Conservation (phyloP, 1,140 invertebrate species). For the Zaprionus kolodkinae region DNA sequence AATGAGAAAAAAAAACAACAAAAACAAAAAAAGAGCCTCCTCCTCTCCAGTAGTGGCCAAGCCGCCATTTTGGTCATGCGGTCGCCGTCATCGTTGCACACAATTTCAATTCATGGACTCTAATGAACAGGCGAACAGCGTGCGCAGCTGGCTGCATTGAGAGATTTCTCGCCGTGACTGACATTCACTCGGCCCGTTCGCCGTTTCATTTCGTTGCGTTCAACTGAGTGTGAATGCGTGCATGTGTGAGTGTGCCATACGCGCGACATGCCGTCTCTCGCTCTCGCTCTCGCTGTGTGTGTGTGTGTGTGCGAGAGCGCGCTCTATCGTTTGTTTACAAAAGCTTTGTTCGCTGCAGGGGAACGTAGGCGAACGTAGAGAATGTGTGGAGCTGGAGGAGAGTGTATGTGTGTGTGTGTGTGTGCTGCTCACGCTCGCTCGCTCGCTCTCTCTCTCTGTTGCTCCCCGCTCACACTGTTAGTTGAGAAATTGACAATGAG, state of each 20-base stretch:
- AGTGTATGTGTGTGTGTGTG: constrained; percentile 1
- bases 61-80: constrained; percentile 53
- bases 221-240: constrained; percentile 64
- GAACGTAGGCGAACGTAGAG: constrained; percentile 6
- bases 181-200: constrained; percentile 62
- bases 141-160: constrained; percentile 31
- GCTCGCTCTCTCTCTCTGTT: background rate
- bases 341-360: constrained; percentile 51
- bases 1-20: background rate
- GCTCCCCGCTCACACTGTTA: background rate
- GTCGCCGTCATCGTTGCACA: constrained; percentile 60
- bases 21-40: background rate
- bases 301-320: constrained; percentile 22
- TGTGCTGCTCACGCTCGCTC: no score
- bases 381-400: constrained; percentile 4
- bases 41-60: constrained; percentile 8
- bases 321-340: constrained; percentile 30
- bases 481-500: constrained; percentile 28
- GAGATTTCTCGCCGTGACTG: constrained; percentile 60
- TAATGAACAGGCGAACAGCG: constrained; percentile 74
- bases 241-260: background rate
- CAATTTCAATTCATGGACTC: constrained; percentile 84
- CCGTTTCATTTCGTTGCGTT: constrained; percentile 62
- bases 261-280: background rate
- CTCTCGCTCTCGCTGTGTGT: background rate